These are phyloP conservation scores for Meloidogyne floridensis DNA, from an alignment of 1,140 invertebrate species.

Conservation along the genomic window DNA sequence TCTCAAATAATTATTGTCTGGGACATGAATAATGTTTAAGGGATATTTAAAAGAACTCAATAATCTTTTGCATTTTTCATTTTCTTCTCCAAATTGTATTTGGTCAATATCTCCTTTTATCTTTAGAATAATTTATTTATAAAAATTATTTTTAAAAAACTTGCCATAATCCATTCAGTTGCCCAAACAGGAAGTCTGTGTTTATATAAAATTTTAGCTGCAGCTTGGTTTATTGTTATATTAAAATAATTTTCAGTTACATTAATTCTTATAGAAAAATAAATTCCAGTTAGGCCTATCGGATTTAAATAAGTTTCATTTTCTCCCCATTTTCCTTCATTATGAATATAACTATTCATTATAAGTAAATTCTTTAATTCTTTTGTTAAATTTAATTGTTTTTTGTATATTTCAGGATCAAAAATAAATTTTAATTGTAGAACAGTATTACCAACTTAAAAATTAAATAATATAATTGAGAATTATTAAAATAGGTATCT, in stretches of 20 bases:
- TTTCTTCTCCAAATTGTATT: background rate
- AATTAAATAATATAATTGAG: no score
- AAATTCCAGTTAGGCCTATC: background rate
- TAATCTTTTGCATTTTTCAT: background rate
- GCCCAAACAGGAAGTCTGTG: background rate
- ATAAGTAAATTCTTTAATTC: background rate
- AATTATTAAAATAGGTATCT: no score
- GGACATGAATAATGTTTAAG: background rate
- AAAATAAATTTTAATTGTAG: background rate
- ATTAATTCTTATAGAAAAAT: background rate
- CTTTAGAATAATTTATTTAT: background rate
- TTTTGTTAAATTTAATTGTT: background rate
- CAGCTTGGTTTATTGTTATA: background rate
- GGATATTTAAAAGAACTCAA: background rate
- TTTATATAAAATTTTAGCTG: background rate
- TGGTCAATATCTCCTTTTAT: background rate
- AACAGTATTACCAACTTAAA: background rate
- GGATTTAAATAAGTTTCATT: background rate
- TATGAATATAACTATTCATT: constrained; percentile 1
- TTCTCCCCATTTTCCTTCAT: background rate
- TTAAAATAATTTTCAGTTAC: background rate
- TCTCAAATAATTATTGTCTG: background rate
- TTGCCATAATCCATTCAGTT: background rate
- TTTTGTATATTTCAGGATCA: background rate
- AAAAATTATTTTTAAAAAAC: background rate